Evolutionary conservation across 1,140 invertebrate species (phyloP).

Genomic region (Drosophila lacertosa): DNA sequence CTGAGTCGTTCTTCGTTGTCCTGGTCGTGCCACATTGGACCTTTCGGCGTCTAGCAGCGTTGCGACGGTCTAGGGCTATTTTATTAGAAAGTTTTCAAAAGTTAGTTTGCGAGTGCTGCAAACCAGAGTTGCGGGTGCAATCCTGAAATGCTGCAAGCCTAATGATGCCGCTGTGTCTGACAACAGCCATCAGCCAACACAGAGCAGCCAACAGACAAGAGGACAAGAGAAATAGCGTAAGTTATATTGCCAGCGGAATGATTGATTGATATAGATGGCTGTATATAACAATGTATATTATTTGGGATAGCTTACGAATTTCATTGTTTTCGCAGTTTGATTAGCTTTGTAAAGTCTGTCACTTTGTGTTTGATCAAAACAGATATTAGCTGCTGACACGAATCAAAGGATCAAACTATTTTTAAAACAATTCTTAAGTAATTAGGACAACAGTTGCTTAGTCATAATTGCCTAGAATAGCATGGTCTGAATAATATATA

Average conservation of each 20-base stretch:
- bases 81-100: conserved; percentile 80
- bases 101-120: conserved; percentile 72
- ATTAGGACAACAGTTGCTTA: no score
- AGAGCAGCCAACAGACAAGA: not conserved
- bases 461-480: no score
- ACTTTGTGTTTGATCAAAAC: not conserved
- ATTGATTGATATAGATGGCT: conserved; percentile 76
- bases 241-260: conserved; percentile 63
- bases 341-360: not conserved
- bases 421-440: not conserved
- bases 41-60: conserved; percentile 8
- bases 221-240: conserved; percentile 61
- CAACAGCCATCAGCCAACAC: conserved; percentile 11
- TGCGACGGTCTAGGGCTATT: conserved; percentile 62
- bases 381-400: not conserved
- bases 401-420: not conserved
- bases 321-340: conserved; percentile 12
- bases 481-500: no score
- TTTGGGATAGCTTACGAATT: not conserved
- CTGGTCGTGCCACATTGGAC: conserved; percentile 12
- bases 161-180: conserved; percentile 47
- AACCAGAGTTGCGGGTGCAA: conserved; percentile 62
- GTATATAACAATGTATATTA: conserved; percentile 31
- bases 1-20: conserved; percentile 22
- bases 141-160: conserved; percentile 62